phyloP scores from a whole-genome alignment of 30 jellyfish, hydroid and myxozoan species.

The Hydractinia symbiolongicarpus region DNA sequence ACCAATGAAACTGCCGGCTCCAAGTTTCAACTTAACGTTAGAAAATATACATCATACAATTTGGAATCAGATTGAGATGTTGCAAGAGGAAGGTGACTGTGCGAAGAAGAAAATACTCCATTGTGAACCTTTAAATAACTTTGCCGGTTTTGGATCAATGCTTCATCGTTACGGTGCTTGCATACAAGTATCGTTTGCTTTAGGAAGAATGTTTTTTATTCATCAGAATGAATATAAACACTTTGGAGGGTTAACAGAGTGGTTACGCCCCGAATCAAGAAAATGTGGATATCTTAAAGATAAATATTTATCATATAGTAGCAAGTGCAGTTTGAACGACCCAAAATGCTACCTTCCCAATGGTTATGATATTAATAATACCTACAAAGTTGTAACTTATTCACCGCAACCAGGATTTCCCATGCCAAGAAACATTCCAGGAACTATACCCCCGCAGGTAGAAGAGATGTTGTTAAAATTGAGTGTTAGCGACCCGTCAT shows the following conservation, averaged over 20 bases:
- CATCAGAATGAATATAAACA: not conserved
- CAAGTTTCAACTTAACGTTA: not conserved
- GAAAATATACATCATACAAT: constrained; percentile 7
- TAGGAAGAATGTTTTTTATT: constrained; percentile 20
- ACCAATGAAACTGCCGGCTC: too few species aligned
- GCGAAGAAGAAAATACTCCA: constrained; percentile 1
- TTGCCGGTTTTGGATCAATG: constrained; percentile 19
- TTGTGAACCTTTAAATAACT: constrained; percentile 2
- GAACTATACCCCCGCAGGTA: not conserved
- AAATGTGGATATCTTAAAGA: not conserved
- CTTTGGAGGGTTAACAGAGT: not conserved
- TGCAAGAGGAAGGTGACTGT: constrained; percentile 23
- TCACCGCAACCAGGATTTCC: not conserved
- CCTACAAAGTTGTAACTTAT: not conserved
- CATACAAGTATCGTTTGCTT: constrained; percentile 19
- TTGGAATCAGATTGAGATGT: not conserved
- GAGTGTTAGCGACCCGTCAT: not conserved
- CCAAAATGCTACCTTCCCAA: not conserved
- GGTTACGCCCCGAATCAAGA: constrained; percentile 1
- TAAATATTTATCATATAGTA: not conserved
- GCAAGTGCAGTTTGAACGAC: not conserved
- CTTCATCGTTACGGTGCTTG: constrained; percentile 20
- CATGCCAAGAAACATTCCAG: constrained; percentile 8
- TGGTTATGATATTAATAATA: not conserved
- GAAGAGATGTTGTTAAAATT: not conserved